Evolutionary conservation across 2,888 invertebrate species (phyloP).

Genomic region (Trachelus troglodyta): DNA sequence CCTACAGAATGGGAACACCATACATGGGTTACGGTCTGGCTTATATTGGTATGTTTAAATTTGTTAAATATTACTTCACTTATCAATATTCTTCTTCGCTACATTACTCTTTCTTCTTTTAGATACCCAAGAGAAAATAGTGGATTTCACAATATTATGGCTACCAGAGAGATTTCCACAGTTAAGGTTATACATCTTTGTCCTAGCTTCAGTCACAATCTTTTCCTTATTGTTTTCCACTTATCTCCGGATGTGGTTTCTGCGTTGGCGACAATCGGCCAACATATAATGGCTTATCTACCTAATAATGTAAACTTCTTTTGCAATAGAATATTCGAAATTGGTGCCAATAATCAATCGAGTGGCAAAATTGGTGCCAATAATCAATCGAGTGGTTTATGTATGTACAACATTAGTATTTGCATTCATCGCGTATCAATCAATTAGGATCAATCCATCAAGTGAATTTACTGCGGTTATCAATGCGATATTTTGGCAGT

Average conservation of each 20-base stretch:
- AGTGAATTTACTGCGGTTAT: neutral
- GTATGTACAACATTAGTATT: neutral
- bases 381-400: neutral
- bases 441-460: neutral
- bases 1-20: slow-evolving; percentile 93
- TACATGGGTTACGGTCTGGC: slow-evolving; percentile 90
- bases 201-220: slow-evolving; percentile 56
- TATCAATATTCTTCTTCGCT: slow-evolving; percentile 2
- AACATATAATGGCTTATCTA: slow-evolving; percentile 50
- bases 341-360: neutral
- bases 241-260: slow-evolving; percentile 43
- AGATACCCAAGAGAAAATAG: slow-evolving; percentile 71
- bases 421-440: neutral
- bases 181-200: slow-evolving; percentile 69
- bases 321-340: neutral
- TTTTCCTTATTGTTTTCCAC: slow-evolving; percentile 30
- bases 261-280: slow-evolving; percentile 43
- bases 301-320: slow-evolving; percentile 3
- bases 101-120: slow-evolving; percentile 52
- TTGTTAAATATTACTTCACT: neutral
- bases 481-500: neutral
- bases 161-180: slow-evolving; percentile 78
- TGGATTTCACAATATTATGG: slow-evolving; percentile 83
- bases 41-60: slow-evolving; percentile 73
- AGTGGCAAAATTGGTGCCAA: neutral